Evolutionary conservation across 2,888 invertebrate species (phyloP).

Genomic region (Tachina fera): DNA sequence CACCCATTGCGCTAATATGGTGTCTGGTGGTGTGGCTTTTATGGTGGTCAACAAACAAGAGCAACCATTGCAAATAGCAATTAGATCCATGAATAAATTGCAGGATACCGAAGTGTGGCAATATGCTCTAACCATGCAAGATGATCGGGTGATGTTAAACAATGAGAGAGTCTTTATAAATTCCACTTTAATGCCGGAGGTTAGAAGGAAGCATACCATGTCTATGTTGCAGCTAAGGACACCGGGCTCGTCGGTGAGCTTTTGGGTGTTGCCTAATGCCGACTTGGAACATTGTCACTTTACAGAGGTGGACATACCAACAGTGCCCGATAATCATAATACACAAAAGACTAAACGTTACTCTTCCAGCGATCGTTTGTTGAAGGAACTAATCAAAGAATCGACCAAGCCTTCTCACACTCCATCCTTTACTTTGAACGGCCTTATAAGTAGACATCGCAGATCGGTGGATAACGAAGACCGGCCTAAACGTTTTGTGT

Average conservation of each 20-base stretch:
- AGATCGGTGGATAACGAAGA: slow-evolving; percentile 53
- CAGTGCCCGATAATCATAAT: slow-evolving; percentile 49
- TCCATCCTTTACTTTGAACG: slow-evolving; percentile 53
- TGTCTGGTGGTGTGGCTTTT: slow-evolving; percentile 88
- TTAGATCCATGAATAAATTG: slow-evolving; percentile 84
- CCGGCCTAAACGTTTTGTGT: slow-evolving; percentile 72
- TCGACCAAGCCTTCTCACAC: slow-evolving; percentile 74
- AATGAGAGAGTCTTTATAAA: slow-evolving; percentile 85
- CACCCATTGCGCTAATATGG: slow-evolving; percentile 90
- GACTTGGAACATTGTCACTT: slow-evolving; percentile 85
- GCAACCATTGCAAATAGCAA: slow-evolving; percentile 84
- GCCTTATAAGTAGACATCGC: slow-evolving; percentile 46
- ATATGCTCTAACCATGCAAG: slow-evolving; percentile 84
- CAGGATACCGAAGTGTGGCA: slow-evolving; percentile 85
- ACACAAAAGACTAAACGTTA: slow-evolving; percentile 73
- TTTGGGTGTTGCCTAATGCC: slow-evolving; percentile 89
- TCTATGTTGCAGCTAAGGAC: slow-evolving; percentile 85
- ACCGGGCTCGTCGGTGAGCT: slow-evolving; percentile 88
- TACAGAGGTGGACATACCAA: slow-evolving; percentile 77
- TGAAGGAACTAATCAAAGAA: slow-evolving; percentile 80
- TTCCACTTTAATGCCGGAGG: slow-evolving; percentile 85
- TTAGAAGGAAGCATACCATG: slow-evolving; percentile 84
- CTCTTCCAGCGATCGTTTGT: slow-evolving; percentile 78
- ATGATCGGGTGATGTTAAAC: slow-evolving; percentile 85
- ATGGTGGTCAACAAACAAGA: slow-evolving; percentile 88